These are phyloP conservation scores for Tetragnatha versicolor DNA, from an alignment of 1,140 invertebrate genomes.

Conservation along the genomic window DNA sequence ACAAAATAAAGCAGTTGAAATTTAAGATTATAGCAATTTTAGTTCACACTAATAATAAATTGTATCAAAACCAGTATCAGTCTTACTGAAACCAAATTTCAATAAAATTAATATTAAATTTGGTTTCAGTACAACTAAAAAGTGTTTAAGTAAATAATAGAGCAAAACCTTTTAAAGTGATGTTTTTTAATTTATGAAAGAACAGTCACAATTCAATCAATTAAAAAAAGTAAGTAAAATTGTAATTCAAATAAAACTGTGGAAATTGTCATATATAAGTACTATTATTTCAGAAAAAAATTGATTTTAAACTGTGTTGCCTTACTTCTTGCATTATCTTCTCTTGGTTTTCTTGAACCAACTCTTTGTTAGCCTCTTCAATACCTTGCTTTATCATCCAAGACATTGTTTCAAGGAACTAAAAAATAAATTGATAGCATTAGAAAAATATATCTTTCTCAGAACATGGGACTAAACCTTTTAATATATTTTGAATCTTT, in stretches of 20 bases:
- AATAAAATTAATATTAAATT: too few species aligned
- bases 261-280: background rate
- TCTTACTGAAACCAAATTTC: too few species aligned
- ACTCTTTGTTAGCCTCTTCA: constrained; percentile 87
- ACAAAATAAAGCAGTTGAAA: background rate
- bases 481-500: too few species aligned
- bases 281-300: too few species aligned
- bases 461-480: too few species aligned
- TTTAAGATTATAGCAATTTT: background rate
- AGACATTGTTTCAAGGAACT: constrained; percentile 91
- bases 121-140: too few species aligned
- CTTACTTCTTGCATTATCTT: constrained; percentile 84
- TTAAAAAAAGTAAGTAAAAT: background rate
- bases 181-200: background rate
- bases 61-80: too few species aligned
- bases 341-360: constrained; percentile 87
- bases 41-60: background rate
- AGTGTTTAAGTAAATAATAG: too few species aligned
- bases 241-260: background rate
- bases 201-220: background rate
- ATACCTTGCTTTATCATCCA: constrained; percentile 94
- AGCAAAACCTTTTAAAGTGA: too few species aligned
- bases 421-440: too few species aligned
- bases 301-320: too few species aligned
- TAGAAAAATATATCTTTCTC: too few species aligned